phyloP scores from a whole-genome alignment of 2,113 vertebrate species.

The Struthio camelus region DNA sequence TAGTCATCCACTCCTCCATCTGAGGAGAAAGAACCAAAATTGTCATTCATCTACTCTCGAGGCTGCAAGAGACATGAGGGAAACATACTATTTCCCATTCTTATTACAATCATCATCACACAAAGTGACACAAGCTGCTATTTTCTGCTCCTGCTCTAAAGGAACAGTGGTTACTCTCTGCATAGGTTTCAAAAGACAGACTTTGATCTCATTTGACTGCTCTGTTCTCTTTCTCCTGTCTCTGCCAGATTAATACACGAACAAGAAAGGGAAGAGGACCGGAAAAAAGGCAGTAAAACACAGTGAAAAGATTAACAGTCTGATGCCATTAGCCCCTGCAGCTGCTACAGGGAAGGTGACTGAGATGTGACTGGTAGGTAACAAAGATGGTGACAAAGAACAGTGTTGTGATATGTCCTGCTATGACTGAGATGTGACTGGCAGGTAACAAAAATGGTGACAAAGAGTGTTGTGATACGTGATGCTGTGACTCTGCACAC shows the following conservation, averaged over 20 bases:
- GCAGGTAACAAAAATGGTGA: background rate
- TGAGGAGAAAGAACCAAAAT: conserved; percentile 55
- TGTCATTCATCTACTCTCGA: conserved; percentile 19
- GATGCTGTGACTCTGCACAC: background rate
- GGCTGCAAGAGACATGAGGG: conserved; percentile 11
- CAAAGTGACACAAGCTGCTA: conserved; percentile 11
- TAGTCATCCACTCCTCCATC: conserved; percentile 52
- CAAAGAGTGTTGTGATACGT: background rate
- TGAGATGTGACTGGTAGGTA: background rate
- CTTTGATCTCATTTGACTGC: background rate
- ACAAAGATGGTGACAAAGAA: background rate
- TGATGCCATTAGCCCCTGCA: background rate
- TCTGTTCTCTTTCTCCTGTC: background rate
- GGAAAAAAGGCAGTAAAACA: background rate
- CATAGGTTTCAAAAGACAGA: background rate
- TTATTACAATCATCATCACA: background rate
- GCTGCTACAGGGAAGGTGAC: background rate
- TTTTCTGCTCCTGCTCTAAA: conserved; percentile 10
- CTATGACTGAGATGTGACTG: background rate
- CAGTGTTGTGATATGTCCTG: background rate
- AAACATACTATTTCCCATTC: conserved; percentile 42
- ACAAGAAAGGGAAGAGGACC: background rate
- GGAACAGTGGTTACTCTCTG: background rate
- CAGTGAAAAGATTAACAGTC: background rate
- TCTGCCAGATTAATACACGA: background rate